Evolutionary conservation across 1,140 invertebrate species (phyloP), one percentile per base, ranked within the genome.

Genomic region (Cheumatopsyche charites): DNA sequence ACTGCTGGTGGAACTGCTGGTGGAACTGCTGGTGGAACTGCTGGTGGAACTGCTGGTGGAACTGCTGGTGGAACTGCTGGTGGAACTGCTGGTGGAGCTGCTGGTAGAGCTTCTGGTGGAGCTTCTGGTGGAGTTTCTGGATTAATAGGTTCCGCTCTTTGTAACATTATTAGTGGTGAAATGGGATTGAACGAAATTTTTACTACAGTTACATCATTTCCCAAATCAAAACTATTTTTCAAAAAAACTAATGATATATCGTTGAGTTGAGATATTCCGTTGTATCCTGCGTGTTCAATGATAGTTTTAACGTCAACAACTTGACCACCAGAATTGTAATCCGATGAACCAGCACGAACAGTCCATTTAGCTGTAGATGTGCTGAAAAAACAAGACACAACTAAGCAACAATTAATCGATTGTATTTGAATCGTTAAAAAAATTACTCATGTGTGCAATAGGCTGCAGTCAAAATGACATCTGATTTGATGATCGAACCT

Each of bases 371-470:
- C 0, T 12, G 55, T 1, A 58, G 13, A 13, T 25, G 23, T 58
- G 7, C 55, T 58, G 21, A 25, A 25, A 58, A 9, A n/a, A 52
- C n/a, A 17, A 17, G 2, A 17, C 9, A 2, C 19, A 36, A 19
- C n/a, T 17, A 52, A 52, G 47, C 1, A 11, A 25, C 19, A 36
- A 36, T 4, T 3, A 3, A 36, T 36, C 29, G 3, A 36, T 36
- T 4, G 9, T 36, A 36, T 36, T 36, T 36, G 9, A 4, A 9
- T 36, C 29, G 9, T 58, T 25, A 58, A 2, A 52, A 25, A 7
- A 58, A 25, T 47, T 25, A 58, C 55, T 23, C 23, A n/a, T 58
- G 55, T 11, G 21, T 58, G 55, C 55, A 58, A 58, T 58, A 58
- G 7, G 55, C 55, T 58, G 55, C 55, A 0, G 55, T 25, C 17